Percentiles rank a stretch among this genome's conserved stretches.
Evolutionary conservation across 2,888 invertebrate genomes (phyloP).

Genomic region (Drosophila pseudotalamancana): DNA sequence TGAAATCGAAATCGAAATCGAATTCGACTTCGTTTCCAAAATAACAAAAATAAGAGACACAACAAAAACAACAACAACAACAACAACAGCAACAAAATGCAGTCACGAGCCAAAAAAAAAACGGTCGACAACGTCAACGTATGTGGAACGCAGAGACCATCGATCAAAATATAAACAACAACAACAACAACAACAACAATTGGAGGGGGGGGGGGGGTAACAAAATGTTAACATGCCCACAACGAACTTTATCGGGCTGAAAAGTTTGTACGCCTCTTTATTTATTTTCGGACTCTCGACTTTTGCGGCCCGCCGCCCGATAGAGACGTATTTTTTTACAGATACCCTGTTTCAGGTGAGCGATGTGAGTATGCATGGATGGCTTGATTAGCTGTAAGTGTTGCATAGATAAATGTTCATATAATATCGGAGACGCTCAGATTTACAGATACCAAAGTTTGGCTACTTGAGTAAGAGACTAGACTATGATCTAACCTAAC

Average conservation of each 20-base stretch:
- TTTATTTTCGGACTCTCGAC: constrained; percentile 54
- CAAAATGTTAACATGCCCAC: constrained; percentile 62
- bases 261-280: constrained; percentile 68
- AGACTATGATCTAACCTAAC: no score
- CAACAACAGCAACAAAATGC: constrained; percentile 15
- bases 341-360: not conserved
- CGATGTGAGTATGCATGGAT: not conserved
- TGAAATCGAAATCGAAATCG: constrained; percentile 43
- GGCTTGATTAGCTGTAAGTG: not conserved
- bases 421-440: no score
- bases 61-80: not conserved
- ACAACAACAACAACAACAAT: constrained; percentile 8
- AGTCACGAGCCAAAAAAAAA: constrained; percentile 53
- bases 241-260: constrained; percentile 65
- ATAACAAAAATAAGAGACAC: no score
- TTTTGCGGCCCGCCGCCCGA: constrained; percentile 12
- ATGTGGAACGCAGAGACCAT: constrained; percentile 62
- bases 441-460: no score
- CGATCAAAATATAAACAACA: constrained; percentile 56
- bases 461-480: no score
- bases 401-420: no score
- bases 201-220: not conserved
- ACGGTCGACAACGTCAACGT: constrained; percentile 39
- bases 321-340: constrained; percentile 11
- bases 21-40: constrained; percentile 38